Evolutionary conservation across 2,797 vertebrate species (phyloP).

Genomic region (Protosalanx chinensis): DNA sequence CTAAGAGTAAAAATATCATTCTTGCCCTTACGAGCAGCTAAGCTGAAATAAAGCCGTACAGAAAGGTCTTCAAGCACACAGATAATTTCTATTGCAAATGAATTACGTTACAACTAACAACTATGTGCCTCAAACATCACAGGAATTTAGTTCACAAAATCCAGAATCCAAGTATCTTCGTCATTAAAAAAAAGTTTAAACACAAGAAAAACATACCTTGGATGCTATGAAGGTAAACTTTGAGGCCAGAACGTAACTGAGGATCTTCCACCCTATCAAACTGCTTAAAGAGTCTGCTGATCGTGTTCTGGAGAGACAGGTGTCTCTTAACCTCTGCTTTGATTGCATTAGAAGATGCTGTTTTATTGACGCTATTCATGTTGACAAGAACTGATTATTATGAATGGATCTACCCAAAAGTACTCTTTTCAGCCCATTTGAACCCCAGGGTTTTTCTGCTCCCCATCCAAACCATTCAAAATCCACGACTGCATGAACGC

Average conservation of each 20-base stretch:
- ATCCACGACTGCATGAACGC: constrained; percentile 8
- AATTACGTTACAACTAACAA: neutral
- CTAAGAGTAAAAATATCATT: no score
- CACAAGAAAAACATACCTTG: constrained; percentile 71
- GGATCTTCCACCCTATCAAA: constrained; percentile 75
- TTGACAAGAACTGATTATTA: constrained; percentile 52
- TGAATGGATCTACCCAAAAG: constrained; percentile 43
- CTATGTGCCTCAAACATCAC: neutral
- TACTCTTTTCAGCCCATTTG: constrained; percentile 65
- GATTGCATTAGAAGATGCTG: constrained; percentile 69
- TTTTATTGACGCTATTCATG: constrained; percentile 73
- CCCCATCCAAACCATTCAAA: constrained; percentile 30
- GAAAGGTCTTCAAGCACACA: no score
- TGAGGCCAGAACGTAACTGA: constrained; percentile 76
- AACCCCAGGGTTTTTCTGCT: constrained; percentile 36
- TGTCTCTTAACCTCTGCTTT: constrained; percentile 83
- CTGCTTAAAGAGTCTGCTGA: constrained; percentile 78
- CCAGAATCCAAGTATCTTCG: neutral
- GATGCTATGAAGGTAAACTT: constrained; percentile 76
- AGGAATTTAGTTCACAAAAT: neutral
- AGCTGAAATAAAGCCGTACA: no score
- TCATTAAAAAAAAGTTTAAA: neutral
- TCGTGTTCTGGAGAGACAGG: constrained; percentile 74
- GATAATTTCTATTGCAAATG: neutral
- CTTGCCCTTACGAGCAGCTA: no score